Conservation (phyloP, 2,888 invertebrate species). For the Eristalinus sepulchralis region DNA sequence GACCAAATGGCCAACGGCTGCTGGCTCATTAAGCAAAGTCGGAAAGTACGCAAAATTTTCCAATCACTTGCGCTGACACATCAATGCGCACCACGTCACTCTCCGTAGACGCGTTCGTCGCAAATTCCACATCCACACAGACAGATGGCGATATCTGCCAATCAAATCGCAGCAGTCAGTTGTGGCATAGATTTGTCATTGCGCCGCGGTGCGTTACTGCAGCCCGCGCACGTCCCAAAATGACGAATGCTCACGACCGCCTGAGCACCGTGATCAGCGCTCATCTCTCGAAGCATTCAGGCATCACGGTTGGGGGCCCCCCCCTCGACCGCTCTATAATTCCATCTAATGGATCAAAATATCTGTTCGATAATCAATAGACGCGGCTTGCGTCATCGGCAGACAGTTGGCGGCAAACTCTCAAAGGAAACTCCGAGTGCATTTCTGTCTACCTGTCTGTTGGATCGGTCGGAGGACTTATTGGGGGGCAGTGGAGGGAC, state of each 20-base stretch:
- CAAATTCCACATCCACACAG: background rate
- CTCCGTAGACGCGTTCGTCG: background rate
- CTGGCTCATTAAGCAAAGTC: background rate
- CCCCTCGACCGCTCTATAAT: constrained; percentile 20
- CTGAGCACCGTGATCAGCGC: background rate
- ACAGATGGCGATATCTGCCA: constrained; percentile 22
- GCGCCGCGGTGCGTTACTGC: constrained; percentile 12
- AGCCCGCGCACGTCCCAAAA: background rate
- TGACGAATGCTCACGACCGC: constrained; percentile 30
- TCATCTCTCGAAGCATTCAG: background rate
- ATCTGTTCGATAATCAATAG: constrained; percentile 62
- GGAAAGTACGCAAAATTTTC: background rate
- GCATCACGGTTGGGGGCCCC: background rate
- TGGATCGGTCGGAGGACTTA: constrained; percentile 27
- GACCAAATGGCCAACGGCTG: background rate
- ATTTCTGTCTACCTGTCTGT: constrained; percentile 50
- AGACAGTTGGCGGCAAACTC: constrained; percentile 56
- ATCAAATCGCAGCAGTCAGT: constrained; percentile 11
- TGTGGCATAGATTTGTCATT: constrained; percentile 14
- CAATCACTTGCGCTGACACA: background rate
- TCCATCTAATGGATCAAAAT: constrained; percentile 63
- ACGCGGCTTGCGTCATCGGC: constrained; percentile 45
- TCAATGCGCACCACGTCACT: background rate
- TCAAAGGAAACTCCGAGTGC: constrained; percentile 45
- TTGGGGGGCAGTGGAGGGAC: background rate